phyloP scores from a whole-genome alignment of 2,113 vertebrate species.

The Nettapus auritus region DNA sequence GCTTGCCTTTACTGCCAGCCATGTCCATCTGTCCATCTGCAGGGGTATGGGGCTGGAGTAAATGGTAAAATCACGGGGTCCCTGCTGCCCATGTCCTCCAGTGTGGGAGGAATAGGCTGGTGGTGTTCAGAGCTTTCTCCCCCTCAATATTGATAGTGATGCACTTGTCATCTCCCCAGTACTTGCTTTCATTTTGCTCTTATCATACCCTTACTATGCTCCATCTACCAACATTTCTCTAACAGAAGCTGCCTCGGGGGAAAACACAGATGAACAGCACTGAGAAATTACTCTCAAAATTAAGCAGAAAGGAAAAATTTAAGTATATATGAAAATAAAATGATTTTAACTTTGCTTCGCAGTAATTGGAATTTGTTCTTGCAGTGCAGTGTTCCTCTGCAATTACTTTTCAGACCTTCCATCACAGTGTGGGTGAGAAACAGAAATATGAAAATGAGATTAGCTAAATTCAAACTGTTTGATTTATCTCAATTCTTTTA shows the following conservation, averaged over 20 bases:
- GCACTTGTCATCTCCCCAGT: neutral
- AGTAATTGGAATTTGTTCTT: constrained; percentile 30
- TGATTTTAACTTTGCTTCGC: neutral
- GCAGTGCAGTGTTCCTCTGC: neutral
- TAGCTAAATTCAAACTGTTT: constrained; percentile 51
- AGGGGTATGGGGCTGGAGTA: fast-evolving
- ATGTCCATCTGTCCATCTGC: fast-evolving
- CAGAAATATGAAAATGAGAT: constrained; percentile 45
- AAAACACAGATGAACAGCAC: neutral
- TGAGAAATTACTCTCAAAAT: neutral
- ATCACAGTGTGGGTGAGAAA: constrained; percentile 31
- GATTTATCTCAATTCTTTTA: constrained; percentile 1
- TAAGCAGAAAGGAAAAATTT: neutral
- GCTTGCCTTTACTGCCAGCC: neutral
- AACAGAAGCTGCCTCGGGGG: constrained; percentile 8
- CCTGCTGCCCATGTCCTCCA: neutral
- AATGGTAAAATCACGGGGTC: neutral
- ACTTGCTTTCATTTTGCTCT: neutral
- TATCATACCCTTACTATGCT: neutral
- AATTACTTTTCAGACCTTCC: constrained; percentile 29
- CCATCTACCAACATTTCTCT: neutral
- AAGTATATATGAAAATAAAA: neutral
- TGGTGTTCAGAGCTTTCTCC: neutral
- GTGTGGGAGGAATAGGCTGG: neutral
- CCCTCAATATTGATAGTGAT: neutral